Evolutionary conservation across 2,113 vertebrate genomes (phyloP).

Genomic region (Neogale vison): DNA sequence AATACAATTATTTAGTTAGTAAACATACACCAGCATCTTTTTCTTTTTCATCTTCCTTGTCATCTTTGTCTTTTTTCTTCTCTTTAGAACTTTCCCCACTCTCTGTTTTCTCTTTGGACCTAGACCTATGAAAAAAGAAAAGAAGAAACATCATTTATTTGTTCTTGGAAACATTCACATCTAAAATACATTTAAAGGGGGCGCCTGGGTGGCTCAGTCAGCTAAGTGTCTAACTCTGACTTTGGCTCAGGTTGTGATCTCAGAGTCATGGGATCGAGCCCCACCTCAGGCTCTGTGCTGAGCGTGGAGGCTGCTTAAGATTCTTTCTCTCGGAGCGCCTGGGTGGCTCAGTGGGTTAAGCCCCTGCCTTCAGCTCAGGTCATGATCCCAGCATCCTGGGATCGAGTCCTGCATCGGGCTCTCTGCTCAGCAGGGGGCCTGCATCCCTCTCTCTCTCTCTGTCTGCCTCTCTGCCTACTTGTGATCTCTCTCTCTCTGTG

Average conservation of each 20-base stretch:
- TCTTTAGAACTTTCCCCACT: constrained; percentile 89
- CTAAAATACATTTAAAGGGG: background rate
- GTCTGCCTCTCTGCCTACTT: no score
- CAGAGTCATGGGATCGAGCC: background rate
- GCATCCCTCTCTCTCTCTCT: no score
- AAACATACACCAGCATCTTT: constrained; percentile 91
- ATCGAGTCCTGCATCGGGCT: no score
- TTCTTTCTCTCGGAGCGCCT: background rate
- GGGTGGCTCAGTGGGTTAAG: no score
- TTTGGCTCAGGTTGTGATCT: background rate
- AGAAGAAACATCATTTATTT: background rate
- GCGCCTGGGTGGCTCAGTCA: background rate
- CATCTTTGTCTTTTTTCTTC: constrained; percentile 97
- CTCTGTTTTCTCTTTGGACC: constrained; percentile 94
- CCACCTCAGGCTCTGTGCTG: background rate
- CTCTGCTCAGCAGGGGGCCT: no score
- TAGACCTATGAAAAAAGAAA: constrained; percentile 83
- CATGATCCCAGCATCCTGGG: no score
- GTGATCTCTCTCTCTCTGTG: no score
- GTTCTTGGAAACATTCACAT: constrained; percentile 7
- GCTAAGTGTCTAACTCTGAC: background rate
- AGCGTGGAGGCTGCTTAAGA: background rate
- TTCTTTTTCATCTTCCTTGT: constrained; percentile 97
- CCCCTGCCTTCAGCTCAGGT: no score
- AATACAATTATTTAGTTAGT: constrained; percentile 63